phyloP scores from a whole-genome alignment of 2,113 vertebrate species.

The Todiramphus chloris region DNA sequence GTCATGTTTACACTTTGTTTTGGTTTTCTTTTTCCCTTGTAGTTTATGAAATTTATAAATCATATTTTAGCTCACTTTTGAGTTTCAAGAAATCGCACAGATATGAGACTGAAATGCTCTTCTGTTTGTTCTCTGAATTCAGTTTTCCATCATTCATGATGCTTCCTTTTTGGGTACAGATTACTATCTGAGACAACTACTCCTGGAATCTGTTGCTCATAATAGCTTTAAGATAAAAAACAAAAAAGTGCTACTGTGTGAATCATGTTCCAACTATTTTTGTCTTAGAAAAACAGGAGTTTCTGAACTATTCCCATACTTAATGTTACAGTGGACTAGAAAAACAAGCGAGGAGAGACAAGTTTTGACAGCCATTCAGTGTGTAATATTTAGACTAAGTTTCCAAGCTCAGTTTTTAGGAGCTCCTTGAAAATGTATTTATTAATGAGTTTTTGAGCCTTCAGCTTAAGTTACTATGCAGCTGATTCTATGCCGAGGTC shows the following conservation, averaged over 20 bases:
- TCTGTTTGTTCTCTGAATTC: slow-evolving; percentile 16
- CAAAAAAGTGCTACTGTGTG: neutral
- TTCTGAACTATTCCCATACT: neutral
- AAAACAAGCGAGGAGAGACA: neutral
- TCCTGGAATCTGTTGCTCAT: slow-evolving; percentile 32
- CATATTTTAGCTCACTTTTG: neutral
- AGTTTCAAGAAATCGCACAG: neutral
- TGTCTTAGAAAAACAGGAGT: neutral
- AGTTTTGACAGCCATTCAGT: neutral
- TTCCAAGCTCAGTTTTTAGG: neutral
- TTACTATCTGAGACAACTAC: neutral
- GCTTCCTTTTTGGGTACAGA: slow-evolving; percentile 25
- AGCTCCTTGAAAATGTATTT: neutral
- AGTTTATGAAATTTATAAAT: slow-evolving; percentile 12
- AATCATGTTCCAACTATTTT: neutral
- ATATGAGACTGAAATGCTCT: neutral
- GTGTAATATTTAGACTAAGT: neutral
- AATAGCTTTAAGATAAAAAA: neutral
- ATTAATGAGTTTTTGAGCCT: neutral
- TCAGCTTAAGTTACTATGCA: neutral
- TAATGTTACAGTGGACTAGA: accelerated
- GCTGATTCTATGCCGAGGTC: neutral
- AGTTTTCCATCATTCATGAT: neutral
- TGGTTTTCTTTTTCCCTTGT: neutral
- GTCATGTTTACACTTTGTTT: neutral